Evolutionary conservation across 1,140 invertebrate genomes (phyloP), one percentile per base, ranked within the genome.

Genomic region (Heliconius melpomene): DNA sequence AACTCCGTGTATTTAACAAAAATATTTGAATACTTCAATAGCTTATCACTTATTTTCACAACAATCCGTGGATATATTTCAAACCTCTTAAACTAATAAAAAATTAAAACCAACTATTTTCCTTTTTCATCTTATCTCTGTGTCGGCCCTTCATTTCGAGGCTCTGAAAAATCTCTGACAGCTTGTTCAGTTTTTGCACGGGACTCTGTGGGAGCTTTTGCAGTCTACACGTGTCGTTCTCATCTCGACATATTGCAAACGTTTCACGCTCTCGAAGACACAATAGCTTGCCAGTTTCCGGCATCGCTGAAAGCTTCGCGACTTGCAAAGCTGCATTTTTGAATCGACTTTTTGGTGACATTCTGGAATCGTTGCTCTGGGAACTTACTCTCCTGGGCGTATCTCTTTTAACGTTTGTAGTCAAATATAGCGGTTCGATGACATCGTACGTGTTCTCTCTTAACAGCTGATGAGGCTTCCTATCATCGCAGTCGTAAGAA

Each of bases 391-490:
- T 83, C 32, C 83, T 75, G 6, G 75, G 82, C 1, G 77, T 52
- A n/a, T 89, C 86, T 29, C 82, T 82, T 60, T 86, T 89, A 20
- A 86, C 80, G 78, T 87, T 90, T 2, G 89, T 78, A 46, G 84
- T 90, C 23, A 94, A 78, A 75, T 85, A 93, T 38, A 93, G 86
- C 0, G 93, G 93, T 75, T 93, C 88, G 32, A 94, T 89, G 9
- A 94, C 92, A 75, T 94, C 93, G 74, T 94, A 94, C 0, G 93
- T 94, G 73, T 94, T 94, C 74, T 94, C 92, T 73, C 93, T 84
- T 2, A 94, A 32, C 1, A 94, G 79, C 54, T 90, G 88, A 71
- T 91, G 90, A 0, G 92, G 91, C 79, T 84, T 90, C 32, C 83
- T 86, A 3, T 90, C 85, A 7, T 85, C 76, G 3, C 83, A 81